Percentiles rank a stretch among this genome's conserved stretches.
Evolutionary conservation across 2,888 invertebrate species (phyloP).

Genomic region (Labia minor): DNA sequence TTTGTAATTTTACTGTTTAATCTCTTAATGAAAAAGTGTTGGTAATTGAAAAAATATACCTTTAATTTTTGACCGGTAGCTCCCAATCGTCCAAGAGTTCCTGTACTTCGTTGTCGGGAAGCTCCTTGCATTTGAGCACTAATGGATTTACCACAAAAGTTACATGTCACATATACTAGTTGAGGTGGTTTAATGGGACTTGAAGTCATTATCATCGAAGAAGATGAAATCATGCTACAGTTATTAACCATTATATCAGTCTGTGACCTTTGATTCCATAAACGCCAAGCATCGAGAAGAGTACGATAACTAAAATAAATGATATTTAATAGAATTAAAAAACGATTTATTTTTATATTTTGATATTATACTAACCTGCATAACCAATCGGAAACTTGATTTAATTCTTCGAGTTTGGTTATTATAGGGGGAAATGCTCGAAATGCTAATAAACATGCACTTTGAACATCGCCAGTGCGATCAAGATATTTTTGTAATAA

Average conservation of each 20-base stretch:
- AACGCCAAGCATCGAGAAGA: constrained; percentile 77
- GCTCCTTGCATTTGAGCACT: constrained; percentile 64
- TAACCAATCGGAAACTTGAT: constrained; percentile 38
- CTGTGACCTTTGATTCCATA: constrained; percentile 81
- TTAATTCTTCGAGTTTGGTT: constrained; percentile 40
- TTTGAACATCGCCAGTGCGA: constrained; percentile 79
- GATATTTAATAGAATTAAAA: constrained; percentile 18
- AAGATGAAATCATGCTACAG: constrained; percentile 41
- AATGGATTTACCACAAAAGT: constrained; percentile 89
- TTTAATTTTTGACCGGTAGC: constrained; percentile 62
- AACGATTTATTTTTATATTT: constrained; percentile 30
- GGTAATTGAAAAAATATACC: constrained; percentile 41
- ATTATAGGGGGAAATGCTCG: constrained; percentile 64
- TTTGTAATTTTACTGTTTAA: no score
- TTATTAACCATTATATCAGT: constrained; percentile 71
- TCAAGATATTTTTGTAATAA: constrained; percentile 82
- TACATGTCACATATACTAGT: constrained; percentile 74
- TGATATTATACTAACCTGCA: constrained; percentile 32
- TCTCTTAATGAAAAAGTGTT: no score
- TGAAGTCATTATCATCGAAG: not conserved
- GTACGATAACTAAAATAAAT: constrained; percentile 64
- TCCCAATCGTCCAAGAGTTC: constrained; percentile 48
- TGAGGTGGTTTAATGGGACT: constrained; percentile 30
- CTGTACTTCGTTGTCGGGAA: constrained; percentile 42
- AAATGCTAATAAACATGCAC: constrained; percentile 69